These are phyloP conservation scores for Scalopus aquaticus DNA, from an alignment of 2,113 vertebrate species.

Conservation along the genomic window DNA sequence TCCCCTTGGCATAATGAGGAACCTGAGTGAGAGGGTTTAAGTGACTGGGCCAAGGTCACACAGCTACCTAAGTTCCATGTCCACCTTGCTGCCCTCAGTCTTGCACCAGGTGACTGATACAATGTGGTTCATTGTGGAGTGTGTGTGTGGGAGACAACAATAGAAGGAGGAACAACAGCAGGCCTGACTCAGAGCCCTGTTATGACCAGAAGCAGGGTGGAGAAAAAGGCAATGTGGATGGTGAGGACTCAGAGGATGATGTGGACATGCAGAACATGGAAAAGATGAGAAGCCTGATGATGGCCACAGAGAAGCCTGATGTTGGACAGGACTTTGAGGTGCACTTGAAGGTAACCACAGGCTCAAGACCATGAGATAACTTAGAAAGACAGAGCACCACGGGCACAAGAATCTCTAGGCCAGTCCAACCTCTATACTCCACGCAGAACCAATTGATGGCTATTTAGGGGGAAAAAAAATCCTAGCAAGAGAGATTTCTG, in stretches of 20 bases:
- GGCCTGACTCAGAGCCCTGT: constrained; percentile 89
- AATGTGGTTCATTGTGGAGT: constrained; percentile 90
- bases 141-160: constrained; percentile 88
- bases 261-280: constrained; percentile 94
- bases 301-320: constrained; percentile 88
- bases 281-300: constrained; percentile 88
- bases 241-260: constrained; percentile 90
- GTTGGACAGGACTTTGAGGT: constrained; percentile 92
- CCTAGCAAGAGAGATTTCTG: not conserved
- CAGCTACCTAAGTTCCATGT: constrained; percentile 77
- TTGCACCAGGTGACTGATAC: constrained; percentile 88
- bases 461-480: not conserved
- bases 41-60: not conserved
- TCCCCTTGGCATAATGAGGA: not conserved
- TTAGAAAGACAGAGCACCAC: not conserved
- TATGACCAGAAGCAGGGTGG: constrained; percentile 90
- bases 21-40: not conserved
- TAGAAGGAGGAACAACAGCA: constrained; percentile 91
- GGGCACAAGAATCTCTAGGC: not conserved
- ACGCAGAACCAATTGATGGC: not conserved
- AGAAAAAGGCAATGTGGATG: constrained; percentile 91
- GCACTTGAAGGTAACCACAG: constrained; percentile 90
- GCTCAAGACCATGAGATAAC: constrained; percentile 94
- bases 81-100: constrained; percentile 88
- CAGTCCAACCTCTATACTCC: not conserved